A percentile compares a stretch with the other conserved stretches of the same genome.
Evolutionary conservation across 1,140 invertebrate genomes (phyloP).

Genomic region (Drosophila eugracilis): DNA sequence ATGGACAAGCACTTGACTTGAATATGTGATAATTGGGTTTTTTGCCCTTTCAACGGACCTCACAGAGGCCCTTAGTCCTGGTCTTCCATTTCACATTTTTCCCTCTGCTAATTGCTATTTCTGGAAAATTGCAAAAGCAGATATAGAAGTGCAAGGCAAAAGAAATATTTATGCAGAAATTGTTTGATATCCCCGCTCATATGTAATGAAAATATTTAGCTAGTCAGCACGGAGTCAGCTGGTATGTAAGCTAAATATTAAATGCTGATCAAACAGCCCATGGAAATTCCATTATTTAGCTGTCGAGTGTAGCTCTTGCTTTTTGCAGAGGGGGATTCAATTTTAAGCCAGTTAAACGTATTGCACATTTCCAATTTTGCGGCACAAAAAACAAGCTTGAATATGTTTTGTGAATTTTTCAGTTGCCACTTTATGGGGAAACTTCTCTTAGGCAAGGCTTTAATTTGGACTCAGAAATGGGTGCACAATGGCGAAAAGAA

Average conservation of each 20-base stretch:
- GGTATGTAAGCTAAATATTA: constrained; percentile 15
- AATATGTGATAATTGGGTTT: constrained; percentile 78
- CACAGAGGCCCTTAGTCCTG: constrained; percentile 18
- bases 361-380: not conserved
- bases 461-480: constrained; percentile 27
- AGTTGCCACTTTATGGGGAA: constrained; percentile 14
- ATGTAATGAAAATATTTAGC: constrained; percentile 31
- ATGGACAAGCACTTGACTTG: constrained; percentile 49
- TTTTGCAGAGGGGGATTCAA: constrained; percentile 9
- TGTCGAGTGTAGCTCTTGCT: not conserved
- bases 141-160: constrained; percentile 8
- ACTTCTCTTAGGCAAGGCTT: constrained; percentile 15
- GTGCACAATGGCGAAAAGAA: constrained; percentile 51
- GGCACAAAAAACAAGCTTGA: too few species aligned
- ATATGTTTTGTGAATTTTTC: constrained; percentile 12
- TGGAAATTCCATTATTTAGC: constrained; percentile 13
- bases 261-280: constrained; percentile 9
- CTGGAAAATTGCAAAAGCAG: constrained; percentile 24
- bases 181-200: constrained; percentile 14
- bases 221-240: constrained; percentile 5
- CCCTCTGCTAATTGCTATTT: constrained; percentile 56
- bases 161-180: constrained; percentile 45
- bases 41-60: constrained; percentile 51
- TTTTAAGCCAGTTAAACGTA: not conserved
- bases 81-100: constrained; percentile 19